Evolutionary conservation across 2,797 vertebrate species (phyloP), one percentile per base, ranked within the genome.

Genomic region (Molossus alvarezi): DNA sequence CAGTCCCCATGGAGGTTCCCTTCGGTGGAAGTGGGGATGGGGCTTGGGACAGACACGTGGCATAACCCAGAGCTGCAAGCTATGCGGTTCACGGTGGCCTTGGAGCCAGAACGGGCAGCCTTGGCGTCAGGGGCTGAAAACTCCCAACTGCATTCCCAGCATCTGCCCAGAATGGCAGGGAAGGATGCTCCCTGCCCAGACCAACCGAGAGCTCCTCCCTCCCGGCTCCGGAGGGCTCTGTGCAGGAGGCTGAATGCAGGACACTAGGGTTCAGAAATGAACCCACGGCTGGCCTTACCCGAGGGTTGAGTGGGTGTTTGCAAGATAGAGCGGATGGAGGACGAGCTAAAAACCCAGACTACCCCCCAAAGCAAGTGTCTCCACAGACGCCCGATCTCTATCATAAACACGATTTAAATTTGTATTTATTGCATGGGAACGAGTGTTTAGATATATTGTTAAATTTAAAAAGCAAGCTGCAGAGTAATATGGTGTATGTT

Each of bases 1-100:
- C 20, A 4, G 5, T 33, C 45, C 73, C 12, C 2, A 0, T 0
- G 5, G 58, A 14, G 27, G 21, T 67, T 4, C 0, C 0, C 1
- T 0, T 71, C 51, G 21, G 15, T 27, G 55, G 33, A 65, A 37
- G 53, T 9, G 3, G n/a, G 55, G 29, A 25, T 62, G 55, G 64
- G 53, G 10, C 20, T 41, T 0, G 1, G 20, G 29, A 8, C 3
- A 2, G 55, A 45, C 48, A 5, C 15, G 51, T 20, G 2, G 6
- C 27, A 20, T 64, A 21, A 71, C 41, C 45, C 62, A n/a, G 21
- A 81, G n/a, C 71, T 41, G 20, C 62, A 6, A 72, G n/a, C 55
- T 15, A 6, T 33, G n/a, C 45, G 73, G 27, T 15, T 58, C 48
- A 48, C 6, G 0, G n/a, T 29, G 82, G 41, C 37, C n/a, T 29